Evolutionary conservation across 1,140 invertebrate species (phyloP), one percentile per base, ranked within the genome.

Genomic region (Luehdorfia chinensis): DNA sequence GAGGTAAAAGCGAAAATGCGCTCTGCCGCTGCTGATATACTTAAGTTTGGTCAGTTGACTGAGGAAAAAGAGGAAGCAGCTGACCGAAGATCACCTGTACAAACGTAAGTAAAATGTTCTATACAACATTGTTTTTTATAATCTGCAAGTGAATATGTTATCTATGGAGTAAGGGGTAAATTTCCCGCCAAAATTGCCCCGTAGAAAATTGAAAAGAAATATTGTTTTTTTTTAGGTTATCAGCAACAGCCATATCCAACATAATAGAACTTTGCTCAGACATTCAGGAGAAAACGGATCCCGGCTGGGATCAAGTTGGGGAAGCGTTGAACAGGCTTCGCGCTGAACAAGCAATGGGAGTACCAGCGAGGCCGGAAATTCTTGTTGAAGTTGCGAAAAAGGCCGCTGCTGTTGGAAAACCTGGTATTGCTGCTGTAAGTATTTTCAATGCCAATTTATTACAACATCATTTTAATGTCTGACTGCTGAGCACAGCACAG

Each of bases 1-100:
- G 77, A 81, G 41, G 53, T 76, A 0, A 81, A 85, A 54, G 30
- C 39, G 0, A 74, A 80, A 54, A 79, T 84, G 15, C 72, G 79
- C 1, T 28, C 52, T 3, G 71, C 71, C 1, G 81, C 77, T 8
- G 66, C 59, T 0, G 79, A 84, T 15, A 68, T 85, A 3, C 45
- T 85, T 0, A 75, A 75, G 25, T 80, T 60, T 23, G 63, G 66
- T n/a, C 52, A 76, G 21, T 19, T 65, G 0, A 19, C 49, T 7
- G 69, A 76, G 4, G 65, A 74, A 23, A 51, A 58, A 7, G 55
- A 67, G 1, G 67, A 73, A 34, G 33, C 5, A 0, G 59, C 59
- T 18, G 57, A 69, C 4, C 33, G 58, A 2, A 59, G 77, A 19
- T 52, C 76, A 33, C 77, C 81, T 0, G 48, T 36, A 18, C 70